A percentile compares a stretch with the other conserved stretches of the same genome.
phyloP scores from a whole-genome alignment of 2,888 invertebrate genomes.

The Dicycla oo region DNA sequence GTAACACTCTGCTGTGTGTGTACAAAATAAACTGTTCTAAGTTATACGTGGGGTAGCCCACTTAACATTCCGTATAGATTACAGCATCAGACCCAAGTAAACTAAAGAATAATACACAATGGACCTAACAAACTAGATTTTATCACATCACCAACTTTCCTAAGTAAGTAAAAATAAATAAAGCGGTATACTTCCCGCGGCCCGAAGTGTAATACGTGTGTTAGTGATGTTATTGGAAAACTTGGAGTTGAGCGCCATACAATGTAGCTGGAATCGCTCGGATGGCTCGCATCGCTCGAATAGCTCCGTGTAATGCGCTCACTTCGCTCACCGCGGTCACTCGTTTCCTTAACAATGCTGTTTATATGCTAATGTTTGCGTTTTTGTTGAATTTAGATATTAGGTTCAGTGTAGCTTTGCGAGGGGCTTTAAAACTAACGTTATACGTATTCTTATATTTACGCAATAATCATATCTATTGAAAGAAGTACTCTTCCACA shows the following conservation, averaged over 20 bases:
- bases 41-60: too few species aligned
- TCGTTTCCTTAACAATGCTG: slow-evolving; percentile 48
- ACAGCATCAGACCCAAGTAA: slow-evolving; percentile 22
- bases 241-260: slow-evolving; percentile 71
- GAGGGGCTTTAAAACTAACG: neutral
- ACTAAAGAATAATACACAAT: slow-evolving; percentile 48
- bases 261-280: slow-evolving; percentile 61
- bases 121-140: slow-evolving; percentile 59
- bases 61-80: slow-evolving; percentile 36
- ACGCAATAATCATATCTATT: slow-evolving; percentile 7
- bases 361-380: slow-evolving; percentile 52
- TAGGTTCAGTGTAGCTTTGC: neutral
- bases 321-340: slow-evolving; percentile 50
- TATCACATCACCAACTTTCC: slow-evolving; percentile 53
- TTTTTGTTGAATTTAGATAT: slow-evolving; percentile 45
- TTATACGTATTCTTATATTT: neutral
- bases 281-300: slow-evolving; percentile 43
- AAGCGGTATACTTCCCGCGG: slow-evolving; percentile 50
- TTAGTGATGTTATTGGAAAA: slow-evolving; percentile 76
- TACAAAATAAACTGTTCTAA: slow-evolving; percentile 4
- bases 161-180: slow-evolving; percentile 55
- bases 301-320: slow-evolving; percentile 45
- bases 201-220: slow-evolving; percentile 61
- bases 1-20: neutral
- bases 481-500: neutral